phyloP scores from a whole-genome alignment of 2,888 invertebrate genomes.

The Tryphoninae sp. region DNA sequence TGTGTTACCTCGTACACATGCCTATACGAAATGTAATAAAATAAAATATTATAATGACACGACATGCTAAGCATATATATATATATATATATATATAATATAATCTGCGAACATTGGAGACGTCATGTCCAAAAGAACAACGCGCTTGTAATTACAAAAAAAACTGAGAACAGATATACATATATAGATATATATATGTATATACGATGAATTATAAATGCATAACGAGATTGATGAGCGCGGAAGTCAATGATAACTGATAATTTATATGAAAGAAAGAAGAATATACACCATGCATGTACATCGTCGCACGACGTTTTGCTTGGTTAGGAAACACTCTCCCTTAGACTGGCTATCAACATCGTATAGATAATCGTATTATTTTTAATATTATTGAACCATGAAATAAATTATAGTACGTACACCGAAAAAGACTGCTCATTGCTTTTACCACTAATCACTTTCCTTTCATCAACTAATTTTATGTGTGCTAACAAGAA shows the following conservation, averaged over 20 bases:
- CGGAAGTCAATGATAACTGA: slow-evolving; percentile 67
- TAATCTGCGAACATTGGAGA: slow-evolving; percentile 34
- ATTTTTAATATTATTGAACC: slow-evolving; percentile 72
- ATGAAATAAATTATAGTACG: slow-evolving; percentile 72
- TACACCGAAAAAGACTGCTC: not conserved
- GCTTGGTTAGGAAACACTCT: slow-evolving; percentile 72
- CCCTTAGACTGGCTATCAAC: slow-evolving; percentile 71
- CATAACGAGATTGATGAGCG: slow-evolving; percentile 40
- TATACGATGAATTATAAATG: slow-evolving; percentile 48
- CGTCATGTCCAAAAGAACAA: not conserved
- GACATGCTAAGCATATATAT: slow-evolving; percentile 23
- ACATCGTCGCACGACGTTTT: slow-evolving; percentile 62
- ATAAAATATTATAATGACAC: slow-evolving; percentile 28
- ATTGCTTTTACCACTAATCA: not conserved
- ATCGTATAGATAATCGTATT: slow-evolving; percentile 67
- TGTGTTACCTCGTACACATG: slow-evolving; percentile 17
- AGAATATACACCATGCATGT: slow-evolving; percentile 43
- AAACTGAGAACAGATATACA: slow-evolving; percentile 51
- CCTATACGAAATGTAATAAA: slow-evolving; percentile 13
- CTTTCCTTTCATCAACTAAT: not conserved
- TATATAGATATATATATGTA: slow-evolving; percentile 61
- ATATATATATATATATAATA: slow-evolving; percentile 17
- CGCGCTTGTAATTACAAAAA: slow-evolving; percentile 45
- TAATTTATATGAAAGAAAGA: slow-evolving; percentile 69
- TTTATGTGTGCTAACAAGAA: not conserved